These are phyloP conservation scores for Drosophila pandora DNA, from an alignment of 1,140 invertebrate species.

Conservation along the genomic window DNA sequence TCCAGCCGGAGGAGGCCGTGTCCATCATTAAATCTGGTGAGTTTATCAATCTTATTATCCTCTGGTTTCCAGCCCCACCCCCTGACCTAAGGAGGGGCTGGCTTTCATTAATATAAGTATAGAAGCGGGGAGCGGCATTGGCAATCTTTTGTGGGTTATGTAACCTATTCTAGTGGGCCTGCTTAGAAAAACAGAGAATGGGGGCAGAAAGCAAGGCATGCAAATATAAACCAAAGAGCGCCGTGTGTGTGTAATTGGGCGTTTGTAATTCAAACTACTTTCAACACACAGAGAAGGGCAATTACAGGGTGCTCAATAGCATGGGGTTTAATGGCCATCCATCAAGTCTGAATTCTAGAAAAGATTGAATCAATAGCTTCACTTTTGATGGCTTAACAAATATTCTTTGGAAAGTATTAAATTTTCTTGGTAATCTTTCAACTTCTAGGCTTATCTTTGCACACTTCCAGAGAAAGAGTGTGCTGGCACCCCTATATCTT, in stretches of 20 bases:
- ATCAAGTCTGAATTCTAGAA: not conserved
- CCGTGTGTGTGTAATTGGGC: constrained; percentile 11
- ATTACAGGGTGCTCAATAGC: constrained; percentile 37
- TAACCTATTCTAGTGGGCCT: constrained; percentile 43
- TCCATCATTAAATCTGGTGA: constrained; percentile 86
- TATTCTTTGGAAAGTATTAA: too few relatives aligned
- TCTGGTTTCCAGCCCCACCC: not conserved
- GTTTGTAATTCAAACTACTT: constrained; percentile 42
- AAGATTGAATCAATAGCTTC: not conserved
- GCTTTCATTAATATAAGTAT: constrained; percentile 2
- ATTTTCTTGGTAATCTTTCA: too few relatives aligned
- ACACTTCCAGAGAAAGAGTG: too few relatives aligned
- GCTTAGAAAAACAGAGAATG: constrained; percentile 41
- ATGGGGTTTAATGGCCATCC: not conserved
- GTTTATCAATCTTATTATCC: not conserved
- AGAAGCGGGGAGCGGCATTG: constrained; percentile 1
- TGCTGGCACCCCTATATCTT: not conserved
- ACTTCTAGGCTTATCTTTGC: too few relatives aligned
- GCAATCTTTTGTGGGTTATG: constrained; percentile 57
- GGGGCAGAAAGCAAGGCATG: constrained; percentile 24
- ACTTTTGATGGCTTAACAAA: not conserved
- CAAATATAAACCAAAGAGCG: constrained; percentile 44
- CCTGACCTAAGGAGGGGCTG: not conserved
- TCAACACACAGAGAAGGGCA: constrained; percentile 18
- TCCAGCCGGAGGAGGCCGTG: constrained; percentile 84